A percentile compares a stretch with the other conserved stretches of the same genome.
Conservation (phyloP, 1,140 invertebrate species). For the Cydia amplana region DNA sequence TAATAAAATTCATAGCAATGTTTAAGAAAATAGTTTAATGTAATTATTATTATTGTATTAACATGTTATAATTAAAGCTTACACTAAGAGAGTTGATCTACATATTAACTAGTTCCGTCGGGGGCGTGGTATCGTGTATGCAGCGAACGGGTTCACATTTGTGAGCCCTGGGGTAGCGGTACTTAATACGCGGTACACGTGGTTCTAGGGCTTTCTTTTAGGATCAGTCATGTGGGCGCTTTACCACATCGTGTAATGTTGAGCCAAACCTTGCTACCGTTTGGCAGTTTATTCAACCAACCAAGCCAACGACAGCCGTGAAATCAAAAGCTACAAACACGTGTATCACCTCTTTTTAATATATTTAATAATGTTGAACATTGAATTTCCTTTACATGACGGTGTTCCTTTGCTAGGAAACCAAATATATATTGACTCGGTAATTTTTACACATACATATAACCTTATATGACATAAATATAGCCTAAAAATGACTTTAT, state of each 20-base stretch:
- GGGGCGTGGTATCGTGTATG: background rate
- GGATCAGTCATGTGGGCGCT: too few relatives aligned
- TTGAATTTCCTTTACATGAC: too few relatives aligned
- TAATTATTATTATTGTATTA: slow-evolving; percentile 31
- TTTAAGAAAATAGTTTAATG: slow-evolving; percentile 33
- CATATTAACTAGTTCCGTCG: background rate
- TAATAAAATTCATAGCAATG: background rate
- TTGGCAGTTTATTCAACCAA: too few relatives aligned
- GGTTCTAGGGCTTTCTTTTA: too few relatives aligned
- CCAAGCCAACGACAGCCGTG: too few relatives aligned
- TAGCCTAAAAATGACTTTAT: background rate
- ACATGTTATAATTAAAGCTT: slow-evolving; percentile 23
- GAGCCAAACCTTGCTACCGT: too few relatives aligned
- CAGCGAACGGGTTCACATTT: background rate
- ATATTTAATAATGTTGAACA: too few relatives aligned
- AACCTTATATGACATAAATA: background rate
- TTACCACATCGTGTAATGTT: too few relatives aligned
- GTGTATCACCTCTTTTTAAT: too few relatives aligned
- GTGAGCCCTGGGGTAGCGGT: background rate
- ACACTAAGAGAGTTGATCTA: slow-evolving; percentile 11
- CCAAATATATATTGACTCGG: background rate
- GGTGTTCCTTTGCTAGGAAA: background rate
- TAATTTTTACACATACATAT: too few relatives aligned
- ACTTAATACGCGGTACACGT: too few relatives aligned
- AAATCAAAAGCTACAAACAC: too few relatives aligned